Conservation (phyloP, 2,113 vertebrate species). For the Struthidea cinerea region DNA sequence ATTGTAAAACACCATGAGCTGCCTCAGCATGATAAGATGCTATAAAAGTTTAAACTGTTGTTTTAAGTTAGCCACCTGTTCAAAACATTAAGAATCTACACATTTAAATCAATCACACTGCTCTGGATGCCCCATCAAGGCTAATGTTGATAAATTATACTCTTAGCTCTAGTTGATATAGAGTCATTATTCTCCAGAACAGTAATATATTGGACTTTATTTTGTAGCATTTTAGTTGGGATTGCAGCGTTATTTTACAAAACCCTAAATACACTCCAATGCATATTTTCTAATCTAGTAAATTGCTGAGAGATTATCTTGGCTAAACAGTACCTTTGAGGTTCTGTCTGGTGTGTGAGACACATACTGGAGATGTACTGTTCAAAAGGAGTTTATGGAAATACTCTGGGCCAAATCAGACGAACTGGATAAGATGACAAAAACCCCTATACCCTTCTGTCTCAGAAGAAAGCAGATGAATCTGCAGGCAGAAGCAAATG, state of each 20-base stretch:
- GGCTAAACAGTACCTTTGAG: not conserved
- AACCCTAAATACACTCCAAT: not conserved
- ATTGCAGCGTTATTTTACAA: not conserved
- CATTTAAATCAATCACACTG: constrained; percentile 53
- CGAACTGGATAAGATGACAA: not conserved
- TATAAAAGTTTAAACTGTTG: constrained; percentile 66
- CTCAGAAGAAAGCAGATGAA: not conserved
- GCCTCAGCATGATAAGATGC: constrained; percentile 51
- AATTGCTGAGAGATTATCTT: not conserved
- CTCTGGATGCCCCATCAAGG: constrained; percentile 27
- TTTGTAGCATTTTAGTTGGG: not conserved
- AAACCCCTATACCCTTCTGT: not conserved
- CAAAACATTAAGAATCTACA: constrained; percentile 52
- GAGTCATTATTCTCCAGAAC: constrained; percentile 20
- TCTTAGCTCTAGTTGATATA: not conserved
- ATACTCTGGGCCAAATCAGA: not conserved
- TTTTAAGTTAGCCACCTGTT: constrained; percentile 66
- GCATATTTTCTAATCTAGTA: not conserved
- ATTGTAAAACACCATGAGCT: constrained; percentile 58
- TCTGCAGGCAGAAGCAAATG: not conserved
- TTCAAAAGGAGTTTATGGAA: not conserved
- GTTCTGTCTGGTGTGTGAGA: not conserved
- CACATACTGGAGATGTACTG: not conserved
- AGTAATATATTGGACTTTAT: not conserved
- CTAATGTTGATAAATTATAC: constrained; percentile 56